These are phyloP conservation scores for Podarcis raffonei DNA, from an alignment of 2,113 vertebrate genomes.

Conservation along the genomic window DNA sequence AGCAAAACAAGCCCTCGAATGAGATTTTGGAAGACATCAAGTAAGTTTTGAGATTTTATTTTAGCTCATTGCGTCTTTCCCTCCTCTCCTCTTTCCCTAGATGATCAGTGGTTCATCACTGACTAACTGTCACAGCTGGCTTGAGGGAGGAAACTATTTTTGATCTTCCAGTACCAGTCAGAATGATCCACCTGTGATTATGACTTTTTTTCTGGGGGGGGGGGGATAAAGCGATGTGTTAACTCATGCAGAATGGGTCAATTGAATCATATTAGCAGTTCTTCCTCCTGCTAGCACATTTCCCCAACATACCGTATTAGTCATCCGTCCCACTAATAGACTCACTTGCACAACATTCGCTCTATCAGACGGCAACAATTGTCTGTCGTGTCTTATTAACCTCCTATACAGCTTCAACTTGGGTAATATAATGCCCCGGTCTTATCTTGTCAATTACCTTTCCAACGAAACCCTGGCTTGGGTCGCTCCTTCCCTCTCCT, in stretches of 20 bases:
- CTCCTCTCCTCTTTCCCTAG: slow-evolving; percentile 1
- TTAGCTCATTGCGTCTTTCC: neutral
- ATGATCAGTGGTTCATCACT: slow-evolving; percentile 34
- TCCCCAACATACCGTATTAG: slow-evolving; percentile 57
- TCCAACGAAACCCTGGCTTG: slow-evolving; percentile 13
- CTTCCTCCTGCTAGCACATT: slow-evolving; percentile 53
- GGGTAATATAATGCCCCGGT: slow-evolving; percentile 37
- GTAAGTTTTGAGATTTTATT: slow-evolving; percentile 48
- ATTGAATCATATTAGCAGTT: slow-evolving; percentile 64
- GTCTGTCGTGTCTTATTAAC: slow-evolving; percentile 64
- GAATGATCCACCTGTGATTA: slow-evolving; percentile 55
- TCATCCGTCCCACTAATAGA: slow-evolving; percentile 62
- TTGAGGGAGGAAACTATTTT: slow-evolving; percentile 26
- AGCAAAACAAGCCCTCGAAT: neutral
- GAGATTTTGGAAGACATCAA: slow-evolving; percentile 16
- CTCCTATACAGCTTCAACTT: slow-evolving; percentile 37
- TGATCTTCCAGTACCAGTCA: slow-evolving; percentile 46
- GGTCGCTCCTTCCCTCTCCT: neutral
- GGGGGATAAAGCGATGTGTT: neutral
- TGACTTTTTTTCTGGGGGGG: neutral
- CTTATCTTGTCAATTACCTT: slow-evolving; percentile 39
- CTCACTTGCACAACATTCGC: slow-evolving; percentile 39
- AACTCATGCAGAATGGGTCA: slow-evolving; percentile 54
- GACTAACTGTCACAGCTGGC: slow-evolving; percentile 48
- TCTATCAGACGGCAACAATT: slow-evolving; percentile 45